Evolutionary conservation across 2,888 invertebrate species (phyloP), one percentile per base, ranked within the genome.

Genomic region (Phaedon cochleariae): DNA sequence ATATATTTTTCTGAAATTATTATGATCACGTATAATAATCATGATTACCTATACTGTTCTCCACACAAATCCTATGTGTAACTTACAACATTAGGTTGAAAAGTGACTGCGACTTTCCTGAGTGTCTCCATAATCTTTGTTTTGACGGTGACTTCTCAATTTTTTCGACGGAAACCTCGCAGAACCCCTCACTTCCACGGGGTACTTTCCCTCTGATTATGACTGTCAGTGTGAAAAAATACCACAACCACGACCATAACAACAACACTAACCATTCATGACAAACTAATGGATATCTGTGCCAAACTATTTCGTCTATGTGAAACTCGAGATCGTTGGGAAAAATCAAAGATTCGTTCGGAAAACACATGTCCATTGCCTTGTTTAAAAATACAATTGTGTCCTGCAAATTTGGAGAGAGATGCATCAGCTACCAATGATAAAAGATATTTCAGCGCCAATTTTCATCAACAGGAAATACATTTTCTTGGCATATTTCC

Each of bases 71-170:
- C 41, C 41, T 41, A 41, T 41, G 22, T 18, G 34, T 49, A 29
- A 69, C 69, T 69, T 66, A 69, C 69, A 65, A 55, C 61, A 37
- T 66, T n/a, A 69, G 59, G 26, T 55, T 64, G 20, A 22, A 59
- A 21, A 66, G 63, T 12, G 69, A 69, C 26, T 62, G 61, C n/a
- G 64, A 66, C 53, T 60, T 66, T 59, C 62, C 57, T 34, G 63
- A 52, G 55, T 61, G 34, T 20, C 53, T 59, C 60, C 51, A 49
- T 21, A 59, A 21, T 4, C 34, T 54, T 34, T 59, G 64, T 64
- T 37, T 59, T 10, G 59, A 53, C 15, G 22, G 26, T 17, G n/a
- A 31, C 9, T 52, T 46, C 54, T 59, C 59, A 45, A 18, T 29
- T 29, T 37, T 46, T 31, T 37, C 41, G 12, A 62, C 17, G 15